Evolutionary conservation across 2,113 vertebrate genomes (phyloP).

Genomic region (Acinonyx jubatus): DNA sequence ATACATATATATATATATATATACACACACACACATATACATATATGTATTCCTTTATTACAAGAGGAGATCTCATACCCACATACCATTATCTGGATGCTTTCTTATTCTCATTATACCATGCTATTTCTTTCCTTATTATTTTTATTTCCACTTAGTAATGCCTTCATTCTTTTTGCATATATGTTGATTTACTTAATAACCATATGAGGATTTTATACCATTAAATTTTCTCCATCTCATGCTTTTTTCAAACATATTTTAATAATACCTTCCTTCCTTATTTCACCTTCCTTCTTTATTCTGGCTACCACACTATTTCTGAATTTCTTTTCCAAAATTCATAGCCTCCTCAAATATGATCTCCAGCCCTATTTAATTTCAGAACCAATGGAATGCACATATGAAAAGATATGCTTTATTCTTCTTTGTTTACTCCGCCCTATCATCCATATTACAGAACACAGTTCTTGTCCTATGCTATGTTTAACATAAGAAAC

Average conservation of each 20-base stretch:
- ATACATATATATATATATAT: neutral
- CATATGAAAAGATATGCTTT: neutral
- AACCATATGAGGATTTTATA: neutral
- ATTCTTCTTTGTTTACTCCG: neutral
- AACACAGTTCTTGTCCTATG: neutral
- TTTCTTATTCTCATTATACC: neutral
- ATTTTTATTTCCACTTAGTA: neutral
- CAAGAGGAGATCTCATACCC: neutral
- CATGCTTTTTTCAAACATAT: neutral
- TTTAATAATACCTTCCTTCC: neutral
- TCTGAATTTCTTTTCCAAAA: constrained; percentile 4
- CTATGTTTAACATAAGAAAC: neutral
- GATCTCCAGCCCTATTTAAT: neutral
- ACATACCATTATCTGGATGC: neutral
- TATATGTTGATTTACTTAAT: neutral
- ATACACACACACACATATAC: fast-evolving
- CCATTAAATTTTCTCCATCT: neutral
- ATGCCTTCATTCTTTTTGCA: neutral
- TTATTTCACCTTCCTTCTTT: neutral
- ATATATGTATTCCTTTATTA: neutral
- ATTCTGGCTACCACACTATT: neutral
- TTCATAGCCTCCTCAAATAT: neutral
- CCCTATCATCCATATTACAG: neutral
- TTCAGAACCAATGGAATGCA: neutral
- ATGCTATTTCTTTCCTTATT: constrained; percentile 10